phyloP scores from a whole-genome alignment of 1,140 invertebrate species.

The Hyles euphorbiae region DNA sequence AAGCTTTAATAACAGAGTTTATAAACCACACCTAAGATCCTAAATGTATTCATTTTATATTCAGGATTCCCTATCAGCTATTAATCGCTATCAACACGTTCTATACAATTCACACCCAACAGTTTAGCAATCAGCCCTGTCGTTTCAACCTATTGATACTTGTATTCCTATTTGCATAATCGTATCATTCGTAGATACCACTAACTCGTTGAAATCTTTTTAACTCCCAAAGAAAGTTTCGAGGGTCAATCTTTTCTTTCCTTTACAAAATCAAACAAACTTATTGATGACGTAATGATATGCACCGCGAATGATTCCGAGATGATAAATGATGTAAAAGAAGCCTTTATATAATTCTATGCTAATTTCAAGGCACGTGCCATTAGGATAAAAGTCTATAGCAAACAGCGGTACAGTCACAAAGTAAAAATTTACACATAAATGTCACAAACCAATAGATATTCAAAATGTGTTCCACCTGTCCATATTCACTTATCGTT shows the following conservation, averaged over 20 bases:
- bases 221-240: no score
- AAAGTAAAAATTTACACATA: slow-evolving; percentile 55
- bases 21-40: no score
- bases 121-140: no score
- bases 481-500: slow-evolving; percentile 39
- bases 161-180: no score
- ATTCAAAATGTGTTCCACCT: slow-evolving; percentile 59
- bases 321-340: slow-evolving; percentile 3
- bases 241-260: no score
- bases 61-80: no score
- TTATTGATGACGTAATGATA: slow-evolving; percentile 6
- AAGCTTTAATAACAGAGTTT: no score
- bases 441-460: slow-evolving; percentile 52
- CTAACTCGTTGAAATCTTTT: slow-evolving; percentile 4
- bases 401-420: slow-evolving; percentile 14
- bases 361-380: slow-evolving; percentile 51
- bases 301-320: slow-evolving; percentile 1
- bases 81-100: no score
- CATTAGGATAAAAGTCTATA: slow-evolving; percentile 15
- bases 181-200: no score
- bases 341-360: slow-evolving; percentile 35
- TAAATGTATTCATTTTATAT: no score
- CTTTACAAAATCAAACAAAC: background rate
- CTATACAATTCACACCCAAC: no score
- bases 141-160: no score